phyloP scores from a whole-genome alignment of 2,888 invertebrate genomes.

The Charanyca ferruginea region DNA sequence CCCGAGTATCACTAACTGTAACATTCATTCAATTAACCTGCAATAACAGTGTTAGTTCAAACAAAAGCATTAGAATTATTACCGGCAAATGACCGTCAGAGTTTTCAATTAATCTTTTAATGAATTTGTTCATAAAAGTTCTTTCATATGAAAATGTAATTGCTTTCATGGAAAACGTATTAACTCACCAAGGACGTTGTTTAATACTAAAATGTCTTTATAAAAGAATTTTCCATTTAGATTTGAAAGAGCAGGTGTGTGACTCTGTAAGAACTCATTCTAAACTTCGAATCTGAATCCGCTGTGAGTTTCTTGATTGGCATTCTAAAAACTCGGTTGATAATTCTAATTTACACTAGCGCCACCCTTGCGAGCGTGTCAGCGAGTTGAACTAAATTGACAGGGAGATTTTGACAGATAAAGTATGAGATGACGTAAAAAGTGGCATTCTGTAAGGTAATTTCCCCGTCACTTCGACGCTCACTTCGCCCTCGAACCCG shows the following conservation, averaged over 20 bases:
- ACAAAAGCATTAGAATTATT: neutral
- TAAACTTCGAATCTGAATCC: too few relatives aligned
- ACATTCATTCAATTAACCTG: neutral
- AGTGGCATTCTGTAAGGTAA: too few relatives aligned
- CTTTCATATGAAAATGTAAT: conserved; percentile 15
- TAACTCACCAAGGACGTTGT: neutral
- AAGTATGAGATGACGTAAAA: too few relatives aligned
- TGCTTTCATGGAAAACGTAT: conserved; percentile 20
- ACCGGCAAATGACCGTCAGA: conserved; percentile 10
- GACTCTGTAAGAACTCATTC: too few relatives aligned
- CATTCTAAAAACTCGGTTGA: too few relatives aligned
- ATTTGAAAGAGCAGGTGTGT: conserved; percentile 40
- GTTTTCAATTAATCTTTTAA: conserved; percentile 2
- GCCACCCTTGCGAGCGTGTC: too few relatives aligned
- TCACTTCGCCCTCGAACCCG: too few relatives aligned
- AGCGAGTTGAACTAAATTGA: too few relatives aligned
- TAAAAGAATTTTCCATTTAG: conserved; percentile 7
- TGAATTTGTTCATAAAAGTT: conserved; percentile 12
- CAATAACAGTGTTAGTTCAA: neutral
- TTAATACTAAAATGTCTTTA: neutral
- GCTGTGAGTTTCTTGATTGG: too few relatives aligned
- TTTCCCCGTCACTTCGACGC: too few relatives aligned
- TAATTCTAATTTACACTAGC: too few relatives aligned
- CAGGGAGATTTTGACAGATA: too few relatives aligned
- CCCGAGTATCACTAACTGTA: neutral